phyloP scores from a whole-genome alignment of 2,113 vertebrate genomes.

The Callithrix jacchus region DNA sequence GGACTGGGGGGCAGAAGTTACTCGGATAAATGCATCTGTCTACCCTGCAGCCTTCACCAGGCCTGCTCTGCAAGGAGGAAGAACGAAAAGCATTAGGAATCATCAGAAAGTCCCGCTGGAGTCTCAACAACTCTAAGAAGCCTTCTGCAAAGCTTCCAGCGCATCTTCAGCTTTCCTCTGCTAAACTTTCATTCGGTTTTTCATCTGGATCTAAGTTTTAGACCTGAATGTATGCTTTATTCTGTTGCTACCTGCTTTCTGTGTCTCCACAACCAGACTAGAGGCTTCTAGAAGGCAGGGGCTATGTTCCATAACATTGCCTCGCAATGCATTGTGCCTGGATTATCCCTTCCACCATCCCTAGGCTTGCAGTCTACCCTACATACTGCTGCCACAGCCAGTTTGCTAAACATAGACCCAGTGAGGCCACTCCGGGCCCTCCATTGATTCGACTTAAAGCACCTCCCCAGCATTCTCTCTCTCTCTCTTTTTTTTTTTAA shows the following conservation, averaged over 20 bases:
- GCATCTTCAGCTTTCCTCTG: not conserved
- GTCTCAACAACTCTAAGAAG: not conserved
- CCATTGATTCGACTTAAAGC: not conserved
- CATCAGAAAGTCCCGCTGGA: not conserved
- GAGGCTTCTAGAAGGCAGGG: not conserved
- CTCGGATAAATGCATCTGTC: not conserved
- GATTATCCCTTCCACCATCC: not conserved
- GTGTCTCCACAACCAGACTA: not conserved
- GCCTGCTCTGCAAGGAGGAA: not conserved
- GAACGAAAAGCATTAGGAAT: not conserved
- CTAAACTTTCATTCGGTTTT: not conserved
- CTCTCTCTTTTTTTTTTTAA: not conserved
- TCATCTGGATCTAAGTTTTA: not conserved
- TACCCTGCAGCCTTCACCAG: not conserved
- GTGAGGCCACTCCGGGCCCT: not conserved
- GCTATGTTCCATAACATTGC: not conserved
- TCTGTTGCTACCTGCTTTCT: not conserved
- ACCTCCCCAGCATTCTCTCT: not conserved
- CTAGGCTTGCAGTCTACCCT: not conserved
- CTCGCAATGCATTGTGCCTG: not conserved
- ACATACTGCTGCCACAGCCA: not conserved
- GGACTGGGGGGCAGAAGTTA: not conserved
- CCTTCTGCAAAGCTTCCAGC: not conserved
- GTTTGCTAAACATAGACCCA: not conserved
- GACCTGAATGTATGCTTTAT: not conserved